Conservation (phyloP, 2,797 vertebrate genomes). For the Chelon auratus region DNA sequence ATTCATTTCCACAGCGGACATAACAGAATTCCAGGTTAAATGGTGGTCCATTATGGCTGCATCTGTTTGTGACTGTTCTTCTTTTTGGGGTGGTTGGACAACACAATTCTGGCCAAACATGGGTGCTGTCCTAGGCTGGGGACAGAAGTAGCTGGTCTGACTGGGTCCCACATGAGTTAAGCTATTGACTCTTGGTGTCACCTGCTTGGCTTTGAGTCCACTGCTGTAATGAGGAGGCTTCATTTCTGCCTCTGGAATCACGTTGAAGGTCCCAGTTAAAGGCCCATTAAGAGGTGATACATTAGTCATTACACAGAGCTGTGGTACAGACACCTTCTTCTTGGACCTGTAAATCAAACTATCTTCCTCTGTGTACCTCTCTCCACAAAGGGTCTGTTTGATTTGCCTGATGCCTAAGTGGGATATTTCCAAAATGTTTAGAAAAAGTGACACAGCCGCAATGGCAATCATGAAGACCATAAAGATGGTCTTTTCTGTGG, state of each 20-base stretch:
- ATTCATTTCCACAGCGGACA: slow-evolving; percentile 35
- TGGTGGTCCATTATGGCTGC: slow-evolving; percentile 44
- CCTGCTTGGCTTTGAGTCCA: slow-evolving; percentile 66
- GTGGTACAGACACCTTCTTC: slow-evolving; percentile 80
- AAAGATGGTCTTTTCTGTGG: slow-evolving; percentile 96
- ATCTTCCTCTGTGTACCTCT: slow-evolving; percentile 72
- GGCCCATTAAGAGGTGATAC: slow-evolving; percentile 81
- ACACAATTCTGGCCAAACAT: slow-evolving; percentile 59
- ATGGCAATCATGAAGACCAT: slow-evolving; percentile 96
- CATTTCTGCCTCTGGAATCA: slow-evolving; percentile 77
- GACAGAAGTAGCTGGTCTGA: slow-evolving; percentile 64
- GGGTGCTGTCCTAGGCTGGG: slow-evolving; percentile 62
- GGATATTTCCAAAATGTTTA: slow-evolving; percentile 93
- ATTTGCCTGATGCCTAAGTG: slow-evolving; percentile 92
- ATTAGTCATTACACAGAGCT: slow-evolving; percentile 79
- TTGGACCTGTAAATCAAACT: slow-evolving; percentile 81
- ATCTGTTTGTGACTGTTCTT: slow-evolving; percentile 40
- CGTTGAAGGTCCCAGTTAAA: slow-evolving; percentile 81
- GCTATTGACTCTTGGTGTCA: slow-evolving; percentile 69
- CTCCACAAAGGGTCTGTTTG: slow-evolving; percentile 84
- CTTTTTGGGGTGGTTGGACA: slow-evolving; percentile 48
- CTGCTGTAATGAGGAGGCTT: slow-evolving; percentile 70
- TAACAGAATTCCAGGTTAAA: slow-evolving; percentile 54
- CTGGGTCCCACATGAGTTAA: slow-evolving; percentile 55
- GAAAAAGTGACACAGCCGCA: slow-evolving; percentile 91